Conservation (phyloP, 2,113 vertebrate genomes). For the Tragelaphus strepsiceros region DNA sequence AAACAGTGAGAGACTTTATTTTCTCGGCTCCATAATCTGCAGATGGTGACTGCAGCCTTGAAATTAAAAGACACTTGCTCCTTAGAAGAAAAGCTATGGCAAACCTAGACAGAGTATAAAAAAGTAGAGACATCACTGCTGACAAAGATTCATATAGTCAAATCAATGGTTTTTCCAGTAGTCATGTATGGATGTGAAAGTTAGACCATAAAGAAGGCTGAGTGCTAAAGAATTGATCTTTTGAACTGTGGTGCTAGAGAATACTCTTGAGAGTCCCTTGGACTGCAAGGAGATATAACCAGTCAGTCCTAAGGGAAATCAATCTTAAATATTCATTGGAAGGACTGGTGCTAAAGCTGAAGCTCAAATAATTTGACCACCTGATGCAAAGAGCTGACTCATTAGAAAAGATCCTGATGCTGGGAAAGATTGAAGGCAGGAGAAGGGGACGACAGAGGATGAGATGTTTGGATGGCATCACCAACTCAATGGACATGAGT, state of each 20-base stretch:
- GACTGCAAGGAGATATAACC: not conserved
- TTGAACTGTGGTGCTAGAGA: not conserved
- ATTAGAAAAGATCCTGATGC: not conserved
- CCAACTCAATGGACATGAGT: not conserved
- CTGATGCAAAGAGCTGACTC: not conserved
- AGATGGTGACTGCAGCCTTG: not conserved
- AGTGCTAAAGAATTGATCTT: not conserved
- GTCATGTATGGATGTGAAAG: not conserved
- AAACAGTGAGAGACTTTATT: not conserved
- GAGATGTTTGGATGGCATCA: not conserved
- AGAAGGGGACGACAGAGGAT: not conserved
- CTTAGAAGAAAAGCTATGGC: not conserved
- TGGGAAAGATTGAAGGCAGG: not conserved
- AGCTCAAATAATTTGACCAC: not conserved
- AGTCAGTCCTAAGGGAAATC: not conserved
- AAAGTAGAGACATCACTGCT: not conserved
- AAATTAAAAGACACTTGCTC: not conserved
- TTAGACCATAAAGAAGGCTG: not conserved
- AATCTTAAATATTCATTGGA: not conserved
- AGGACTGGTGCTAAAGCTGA: not conserved
- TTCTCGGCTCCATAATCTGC: not conserved
- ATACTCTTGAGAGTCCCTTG: not conserved
- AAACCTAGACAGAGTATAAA: not conserved
- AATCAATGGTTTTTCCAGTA: not conserved
- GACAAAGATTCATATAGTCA: not conserved